These are phyloP conservation scores for Apostichopus californicus DNA, from an alignment of 35 echinoderm and acorn worm genomes.

Conservation along the genomic window DNA sequence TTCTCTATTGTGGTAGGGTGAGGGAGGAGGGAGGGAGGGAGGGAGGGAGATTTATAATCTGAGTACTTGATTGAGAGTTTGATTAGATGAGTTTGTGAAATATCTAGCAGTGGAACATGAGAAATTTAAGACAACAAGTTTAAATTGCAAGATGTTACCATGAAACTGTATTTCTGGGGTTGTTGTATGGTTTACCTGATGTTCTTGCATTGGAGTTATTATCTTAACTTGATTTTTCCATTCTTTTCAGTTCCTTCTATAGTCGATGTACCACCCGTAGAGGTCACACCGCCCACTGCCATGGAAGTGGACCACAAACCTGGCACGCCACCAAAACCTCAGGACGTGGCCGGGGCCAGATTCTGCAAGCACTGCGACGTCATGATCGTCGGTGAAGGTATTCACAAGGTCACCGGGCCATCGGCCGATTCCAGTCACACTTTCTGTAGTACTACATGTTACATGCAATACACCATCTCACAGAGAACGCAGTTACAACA, in stretches of 20 bases:
- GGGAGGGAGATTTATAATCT: no score
- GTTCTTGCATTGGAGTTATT: no score
- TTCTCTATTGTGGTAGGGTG: no score
- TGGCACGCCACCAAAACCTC: slow-evolving; percentile 15
- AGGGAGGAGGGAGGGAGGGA: no score
- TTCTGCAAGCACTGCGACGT: slow-evolving; percentile 99
- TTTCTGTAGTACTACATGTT: slow-evolving; percentile 97
- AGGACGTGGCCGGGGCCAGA: background rate
- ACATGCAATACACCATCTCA: slow-evolving; percentile 94
- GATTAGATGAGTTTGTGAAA: no score
- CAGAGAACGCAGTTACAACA: slow-evolving; percentile 64
- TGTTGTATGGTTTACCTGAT: no score
- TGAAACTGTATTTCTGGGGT: no score
- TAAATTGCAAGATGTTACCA: no score
- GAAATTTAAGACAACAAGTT: no score
- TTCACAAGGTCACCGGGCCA: slow-evolving; percentile 65
- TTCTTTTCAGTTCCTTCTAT: background rate
- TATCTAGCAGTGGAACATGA: no score
- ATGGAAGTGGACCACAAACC: slow-evolving; percentile 31
- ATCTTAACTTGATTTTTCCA: background rate
- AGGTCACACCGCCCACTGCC: background rate
- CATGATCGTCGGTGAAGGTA: slow-evolving; percentile 81
- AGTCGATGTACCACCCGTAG: background rate
- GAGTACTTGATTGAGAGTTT: no score
- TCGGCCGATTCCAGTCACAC: slow-evolving; percentile 66